A percentile compares a stretch with the other conserved stretches of the same genome.
Evolutionary conservation across 2,888 invertebrate species (phyloP).

Genomic region (Conchocele bisecta): DNA sequence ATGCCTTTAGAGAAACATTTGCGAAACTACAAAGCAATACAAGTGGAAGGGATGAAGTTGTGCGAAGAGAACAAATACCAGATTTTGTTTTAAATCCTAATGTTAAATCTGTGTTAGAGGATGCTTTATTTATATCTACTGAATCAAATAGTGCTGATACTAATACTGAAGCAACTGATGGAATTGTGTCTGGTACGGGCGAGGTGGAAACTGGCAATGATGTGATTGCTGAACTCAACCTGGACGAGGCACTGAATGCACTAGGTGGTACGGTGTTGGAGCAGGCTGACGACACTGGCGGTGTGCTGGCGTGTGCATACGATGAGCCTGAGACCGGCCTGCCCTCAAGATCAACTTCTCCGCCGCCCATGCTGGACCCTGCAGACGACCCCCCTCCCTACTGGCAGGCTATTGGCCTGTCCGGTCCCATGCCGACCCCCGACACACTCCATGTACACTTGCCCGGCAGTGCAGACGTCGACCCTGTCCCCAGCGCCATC

Average conservation of each 20-base stretch:
- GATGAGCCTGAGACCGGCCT: no score
- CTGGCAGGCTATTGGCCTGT: conserved; percentile 57
- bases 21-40: no score
- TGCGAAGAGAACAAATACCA: no score
- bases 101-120: no score
- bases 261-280: background rate
- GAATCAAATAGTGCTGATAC: no score
- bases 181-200: background rate
- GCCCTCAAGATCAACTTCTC: conserved; percentile 30
- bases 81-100: no score
- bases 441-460: background rate
- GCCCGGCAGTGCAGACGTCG: conserved; percentile 15
- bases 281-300: background rate
- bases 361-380: conserved; percentile 19
- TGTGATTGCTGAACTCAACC: background rate
- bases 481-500: background rate
- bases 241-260: background rate
- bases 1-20: no score
- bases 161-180: no score
- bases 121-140: no score
- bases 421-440: conserved; percentile 14
- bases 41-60: no score
- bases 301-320: no score
- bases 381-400: conserved; percentile 57
- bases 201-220: background rate